Base-by-base conservation (phyloP, 2,797 vertebrate species). In the Sebastiscus albofasciatus region DNA sequence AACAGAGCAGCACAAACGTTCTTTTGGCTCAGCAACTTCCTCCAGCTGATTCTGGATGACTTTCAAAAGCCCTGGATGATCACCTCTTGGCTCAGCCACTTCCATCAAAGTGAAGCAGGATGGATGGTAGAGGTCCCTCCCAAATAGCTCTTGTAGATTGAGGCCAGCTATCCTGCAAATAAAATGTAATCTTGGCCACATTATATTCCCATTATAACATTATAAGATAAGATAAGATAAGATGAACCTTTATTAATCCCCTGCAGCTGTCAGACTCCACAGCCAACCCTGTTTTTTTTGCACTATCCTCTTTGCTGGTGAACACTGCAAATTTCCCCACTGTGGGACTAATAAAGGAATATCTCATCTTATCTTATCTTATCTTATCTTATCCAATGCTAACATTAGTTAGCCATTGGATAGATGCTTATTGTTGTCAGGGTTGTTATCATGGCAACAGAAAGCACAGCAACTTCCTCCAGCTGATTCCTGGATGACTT, bases 401-500 rank as follows among this genome's bases (percentile, higher is more conserved):
- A 61, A 39, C 2, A 34, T 75, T 58, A 59, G 14, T 31, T 22
- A 70, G 20, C 16, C 34, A 72, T 80, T 73, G 73, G 66, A 20
- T 60, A 42, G 29, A 46, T 42, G 61, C 39, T 80, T 34, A 76
- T 59, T 66, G 77, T 82, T 52, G 49, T 79, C 20, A 58, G 8
- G 22, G 83, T 90, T 88, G 84, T 34, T 34, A 34, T 77, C 71
- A 1, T 88, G 85, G 81, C 73, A 89, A 88, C 88, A 76, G 42
- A 20, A 58, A 62, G 42, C 11, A 26, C 10, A 9, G 62, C 39
- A 77, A 13, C 77, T 64, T 84, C 79, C 64, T 82, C 58, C 71
- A 82, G 46, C 66, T 84, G 29, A 24, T 20, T 70, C 61, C 31
- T 68, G 65, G 22, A 52, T 59, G 74, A 71, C 29, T 39, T 74